Evolutionary conservation across 2,113 vertebrate species (phyloP).

Genomic region (Picathartes gymnocephalus): DNA sequence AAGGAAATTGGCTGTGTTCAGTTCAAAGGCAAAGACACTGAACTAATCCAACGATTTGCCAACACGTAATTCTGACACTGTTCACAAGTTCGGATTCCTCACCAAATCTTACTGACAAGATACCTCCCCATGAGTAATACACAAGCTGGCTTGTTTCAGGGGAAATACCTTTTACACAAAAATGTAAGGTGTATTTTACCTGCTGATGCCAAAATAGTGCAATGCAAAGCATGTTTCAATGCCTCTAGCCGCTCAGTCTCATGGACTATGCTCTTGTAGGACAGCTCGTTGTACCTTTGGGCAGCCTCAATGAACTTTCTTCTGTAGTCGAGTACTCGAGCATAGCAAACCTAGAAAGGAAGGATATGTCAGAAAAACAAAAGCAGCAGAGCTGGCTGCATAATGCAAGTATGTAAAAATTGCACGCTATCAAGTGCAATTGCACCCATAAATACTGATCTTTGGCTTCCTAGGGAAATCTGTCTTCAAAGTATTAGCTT

Average conservation of each 20-base stretch:
- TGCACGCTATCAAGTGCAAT: background rate
- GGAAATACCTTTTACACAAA: background rate
- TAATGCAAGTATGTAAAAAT: background rate
- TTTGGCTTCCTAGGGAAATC: background rate
- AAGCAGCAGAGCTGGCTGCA: background rate
- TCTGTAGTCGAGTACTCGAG: constrained; percentile 94
- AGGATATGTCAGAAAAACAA: background rate
- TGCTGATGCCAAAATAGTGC: constrained; percentile 97
- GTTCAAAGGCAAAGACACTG: background rate
- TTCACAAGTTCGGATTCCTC: background rate
- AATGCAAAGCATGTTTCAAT: constrained; percentile 94
- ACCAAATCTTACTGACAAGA: background rate
- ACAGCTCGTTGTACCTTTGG: constrained; percentile 96
- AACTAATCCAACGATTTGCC: background rate
- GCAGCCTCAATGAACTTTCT: constrained; percentile 99
- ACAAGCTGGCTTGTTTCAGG: background rate
- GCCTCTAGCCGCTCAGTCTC: constrained; percentile 94
- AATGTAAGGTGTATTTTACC: constrained; percentile 67
- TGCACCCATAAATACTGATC: background rate
- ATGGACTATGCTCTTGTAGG: constrained; percentile 96
- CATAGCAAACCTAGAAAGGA: constrained; percentile 88
- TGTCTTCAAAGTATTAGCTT: background rate
- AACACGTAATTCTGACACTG: background rate
- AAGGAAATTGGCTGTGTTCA: background rate
- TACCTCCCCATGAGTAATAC: background rate